A percentile compares a stretch with the other conserved stretches of the same genome.
Conservation (phyloP, 2,888 invertebrate genomes). For the Drosophila hamatofila region DNA sequence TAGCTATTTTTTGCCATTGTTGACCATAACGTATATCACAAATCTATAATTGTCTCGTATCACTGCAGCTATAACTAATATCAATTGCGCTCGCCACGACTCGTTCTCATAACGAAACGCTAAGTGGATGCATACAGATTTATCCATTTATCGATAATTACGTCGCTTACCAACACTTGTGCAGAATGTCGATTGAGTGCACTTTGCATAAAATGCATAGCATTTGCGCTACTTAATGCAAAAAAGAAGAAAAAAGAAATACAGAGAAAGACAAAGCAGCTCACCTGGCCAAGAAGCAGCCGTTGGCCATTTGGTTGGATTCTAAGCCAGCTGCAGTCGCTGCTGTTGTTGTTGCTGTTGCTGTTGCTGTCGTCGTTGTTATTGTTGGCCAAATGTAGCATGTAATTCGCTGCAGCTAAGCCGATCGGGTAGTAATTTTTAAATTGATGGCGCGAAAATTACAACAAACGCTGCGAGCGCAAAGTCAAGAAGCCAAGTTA, state of each 20-base stretch:
- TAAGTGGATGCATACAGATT: constrained; percentile 43
- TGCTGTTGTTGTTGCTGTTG: background rate
- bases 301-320: constrained; percentile 9
- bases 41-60: too few relatives aligned
- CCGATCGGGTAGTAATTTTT: constrained; percentile 68
- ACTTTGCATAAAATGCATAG: constrained; percentile 67
- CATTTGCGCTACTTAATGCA: constrained; percentile 75
- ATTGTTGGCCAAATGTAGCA: constrained; percentile 68
- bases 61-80: background rate
- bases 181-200: constrained; percentile 45
- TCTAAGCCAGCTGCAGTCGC: constrained; percentile 42
- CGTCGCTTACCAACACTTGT: constrained; percentile 56
- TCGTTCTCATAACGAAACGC: constrained; percentile 18
- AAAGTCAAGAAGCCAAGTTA: constrained; percentile 59
- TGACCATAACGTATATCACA: background rate
- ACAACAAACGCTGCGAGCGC: constrained; percentile 73
- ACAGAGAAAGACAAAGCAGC: background rate
- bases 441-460: constrained; percentile 83
- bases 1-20: background rate
- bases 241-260: constrained; percentile 2
- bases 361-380: constrained; percentile 20
- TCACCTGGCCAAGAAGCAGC: constrained; percentile 32
- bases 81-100: constrained; percentile 23
- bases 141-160: constrained; percentile 64
- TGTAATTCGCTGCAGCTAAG: constrained; percentile 63